Conservation (phyloP, 2,113 vertebrate genomes). For the Thryonomys swinderianus region DNA sequence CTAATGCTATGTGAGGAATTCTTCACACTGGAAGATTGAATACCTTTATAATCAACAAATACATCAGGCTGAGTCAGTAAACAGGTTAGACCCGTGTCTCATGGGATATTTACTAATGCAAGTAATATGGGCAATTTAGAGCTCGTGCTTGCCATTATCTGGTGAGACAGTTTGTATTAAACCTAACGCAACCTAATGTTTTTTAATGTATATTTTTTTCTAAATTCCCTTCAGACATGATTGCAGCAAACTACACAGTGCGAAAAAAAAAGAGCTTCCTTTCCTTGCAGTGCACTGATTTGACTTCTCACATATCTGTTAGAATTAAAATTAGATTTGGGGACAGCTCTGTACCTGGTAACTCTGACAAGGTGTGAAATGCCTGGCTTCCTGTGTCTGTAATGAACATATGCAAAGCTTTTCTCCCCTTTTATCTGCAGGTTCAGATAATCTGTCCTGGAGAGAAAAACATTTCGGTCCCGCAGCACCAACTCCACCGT, state of each 20-base stretch:
- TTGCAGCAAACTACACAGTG: constrained; percentile 33
- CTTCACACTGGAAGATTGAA: constrained; percentile 27
- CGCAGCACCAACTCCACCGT: neutral
- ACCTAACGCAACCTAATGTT: constrained; percentile 54
- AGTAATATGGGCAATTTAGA: constrained; percentile 53
- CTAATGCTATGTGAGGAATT: constrained; percentile 26
- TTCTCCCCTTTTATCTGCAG: neutral
- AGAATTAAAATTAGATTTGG: constrained; percentile 77
- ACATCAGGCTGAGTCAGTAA: constrained; percentile 35
- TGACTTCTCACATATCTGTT: constrained; percentile 66
- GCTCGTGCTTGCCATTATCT: constrained; percentile 55
- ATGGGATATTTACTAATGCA: constrained; percentile 37
- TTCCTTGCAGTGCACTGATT: constrained; percentile 11
- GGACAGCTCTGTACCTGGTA: constrained; percentile 54
- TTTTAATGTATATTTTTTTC: constrained; percentile 24
- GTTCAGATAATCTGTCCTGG: neutral
- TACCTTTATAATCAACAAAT: constrained; percentile 61
- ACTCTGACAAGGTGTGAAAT: constrained; percentile 71
- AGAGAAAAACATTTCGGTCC: constrained; percentile 1
- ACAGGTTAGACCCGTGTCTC: constrained; percentile 24
- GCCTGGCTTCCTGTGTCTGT: constrained; percentile 29
- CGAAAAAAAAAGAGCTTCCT: neutral
- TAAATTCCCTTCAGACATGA: constrained; percentile 52
- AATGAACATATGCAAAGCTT: constrained; percentile 56
- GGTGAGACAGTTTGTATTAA: constrained; percentile 60